Evolutionary conservation across 2,113 vertebrate genomes (phyloP), one percentile per base, ranked within the genome.

Genomic region (Esox niger): DNA sequence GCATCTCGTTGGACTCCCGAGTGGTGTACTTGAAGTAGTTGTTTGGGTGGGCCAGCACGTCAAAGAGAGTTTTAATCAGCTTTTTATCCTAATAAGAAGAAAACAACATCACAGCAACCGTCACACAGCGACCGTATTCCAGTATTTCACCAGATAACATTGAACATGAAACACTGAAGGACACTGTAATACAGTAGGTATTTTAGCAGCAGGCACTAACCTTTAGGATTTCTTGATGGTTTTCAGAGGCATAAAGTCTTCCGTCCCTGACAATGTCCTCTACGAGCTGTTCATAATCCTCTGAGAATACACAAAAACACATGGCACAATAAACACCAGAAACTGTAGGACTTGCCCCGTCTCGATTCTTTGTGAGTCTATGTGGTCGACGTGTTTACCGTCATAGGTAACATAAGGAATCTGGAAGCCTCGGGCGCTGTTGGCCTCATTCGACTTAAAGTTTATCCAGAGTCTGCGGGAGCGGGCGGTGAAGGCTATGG

Each of bases 1-100:
- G 89, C 96, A 99, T 97, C 90, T 98, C 96, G 82, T 97, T 98
- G 90, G 97, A 97, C 79, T 98, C 95, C 87, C 97, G 88, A 82
- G 90, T 94, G 1, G 96, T 96, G 91, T 99, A 99, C 85, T 98
- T 98, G 88, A 98, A 99, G 91, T 99, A 99, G 92, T 98, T 96
- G 88, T 97, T 95, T 67, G 97, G 97, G 75, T 99, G 95, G 0
- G 97, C 97, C 91, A 98, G 90, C 82, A 99, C 97, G 0, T 98
- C 97, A 0, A 99, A 99, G 86, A 99, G 95, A 77, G 95, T 97
- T 87, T 99, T 98, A 88, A 99, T 99, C 88, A 99, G 92, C 91
- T 99, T 99, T 92, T 98, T 98, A 89, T 99, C 97, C 97, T 99
- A 89, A 0, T 2, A 68, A 78, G 76, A 74, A 74, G 49, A 67